These are phyloP conservation scores for Acipenser oxyrinchus DNA, from an alignment of 2,797 vertebrate species.

Conservation along the genomic window DNA sequence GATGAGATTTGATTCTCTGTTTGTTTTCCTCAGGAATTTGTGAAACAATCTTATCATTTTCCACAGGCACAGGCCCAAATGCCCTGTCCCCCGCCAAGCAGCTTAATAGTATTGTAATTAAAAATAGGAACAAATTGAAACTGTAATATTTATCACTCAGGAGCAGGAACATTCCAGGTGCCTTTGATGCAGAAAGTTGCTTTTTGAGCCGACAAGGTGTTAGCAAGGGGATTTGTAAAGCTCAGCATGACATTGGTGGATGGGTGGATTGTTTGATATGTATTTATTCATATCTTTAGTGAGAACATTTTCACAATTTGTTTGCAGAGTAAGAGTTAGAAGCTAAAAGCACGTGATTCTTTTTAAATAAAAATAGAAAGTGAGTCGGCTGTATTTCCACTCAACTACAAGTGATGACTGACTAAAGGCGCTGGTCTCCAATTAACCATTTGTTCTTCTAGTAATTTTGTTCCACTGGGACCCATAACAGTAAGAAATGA, in stretches of 20 bases:
- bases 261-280: background rate
- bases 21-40: slow-evolving; percentile 31
- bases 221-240: slow-evolving; percentile 37
- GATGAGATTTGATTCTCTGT: slow-evolving; percentile 32
- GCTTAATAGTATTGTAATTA: slow-evolving; percentile 65
- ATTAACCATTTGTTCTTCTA: background rate
- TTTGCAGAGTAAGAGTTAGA: too few species aligned
- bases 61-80: slow-evolving; percentile 43
- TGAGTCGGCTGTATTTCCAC: background rate
- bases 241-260: slow-evolving; percentile 9
- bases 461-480: background rate
- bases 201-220: slow-evolving; percentile 52
- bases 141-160: slow-evolving; percentile 44
- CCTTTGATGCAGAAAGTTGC: slow-evolving; percentile 46
- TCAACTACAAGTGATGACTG: background rate
- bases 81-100: slow-evolving; percentile 49
- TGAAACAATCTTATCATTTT: slow-evolving; percentile 53
- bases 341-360: background rate
- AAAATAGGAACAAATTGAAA: slow-evolving; percentile 39
- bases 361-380: background rate
- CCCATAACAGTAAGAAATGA: background rate
- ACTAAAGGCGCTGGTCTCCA: background rate
- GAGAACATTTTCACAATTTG: background rate
- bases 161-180: slow-evolving; percentile 46
- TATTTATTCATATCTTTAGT: background rate